These are phyloP conservation scores for Tryphoninae sp. DNA, from an alignment of 2,888 invertebrate species.

Conservation along the genomic window DNA sequence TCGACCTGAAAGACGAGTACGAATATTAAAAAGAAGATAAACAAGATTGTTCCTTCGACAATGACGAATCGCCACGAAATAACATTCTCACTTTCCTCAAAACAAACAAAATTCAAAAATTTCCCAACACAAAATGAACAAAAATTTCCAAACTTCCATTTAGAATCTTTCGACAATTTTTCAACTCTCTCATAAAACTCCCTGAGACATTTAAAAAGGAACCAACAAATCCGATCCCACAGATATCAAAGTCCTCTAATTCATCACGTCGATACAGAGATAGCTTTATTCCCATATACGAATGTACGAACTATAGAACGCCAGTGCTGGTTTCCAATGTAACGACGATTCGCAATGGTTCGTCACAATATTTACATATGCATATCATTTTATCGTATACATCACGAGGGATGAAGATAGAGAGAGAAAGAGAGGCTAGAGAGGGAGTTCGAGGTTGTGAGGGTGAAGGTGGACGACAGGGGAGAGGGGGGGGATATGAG, in stretches of 20 bases:
- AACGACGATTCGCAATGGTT: constrained; percentile 74
- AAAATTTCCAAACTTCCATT: no score
- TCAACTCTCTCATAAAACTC: no score
- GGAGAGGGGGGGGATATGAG: not conserved
- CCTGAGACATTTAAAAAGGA: no score
- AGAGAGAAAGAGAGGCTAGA: constrained; percentile 31
- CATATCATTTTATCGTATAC: constrained; percentile 77
- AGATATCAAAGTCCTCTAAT: no score
- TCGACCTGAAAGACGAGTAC: constrained; percentile 19
- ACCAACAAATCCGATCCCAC: no score
- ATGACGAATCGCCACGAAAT: not conserved
- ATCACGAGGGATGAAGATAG: constrained; percentile 69
- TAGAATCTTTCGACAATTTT: no score
- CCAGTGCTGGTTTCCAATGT: constrained; percentile 18
- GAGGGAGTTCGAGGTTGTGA: not conserved
- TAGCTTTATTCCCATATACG: not conserved
- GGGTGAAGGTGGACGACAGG: no score
- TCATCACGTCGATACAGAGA: not conserved
- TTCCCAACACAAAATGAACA: no score
- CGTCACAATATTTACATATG: constrained; percentile 80
- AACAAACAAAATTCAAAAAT: not conserved
- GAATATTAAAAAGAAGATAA: constrained; percentile 24
- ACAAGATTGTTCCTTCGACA: not conserved
- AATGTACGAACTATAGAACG: not conserved
- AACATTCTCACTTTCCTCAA: not conserved